Conservation (phyloP, 2,888 invertebrate genomes). For the Teleiodes luculella region DNA sequence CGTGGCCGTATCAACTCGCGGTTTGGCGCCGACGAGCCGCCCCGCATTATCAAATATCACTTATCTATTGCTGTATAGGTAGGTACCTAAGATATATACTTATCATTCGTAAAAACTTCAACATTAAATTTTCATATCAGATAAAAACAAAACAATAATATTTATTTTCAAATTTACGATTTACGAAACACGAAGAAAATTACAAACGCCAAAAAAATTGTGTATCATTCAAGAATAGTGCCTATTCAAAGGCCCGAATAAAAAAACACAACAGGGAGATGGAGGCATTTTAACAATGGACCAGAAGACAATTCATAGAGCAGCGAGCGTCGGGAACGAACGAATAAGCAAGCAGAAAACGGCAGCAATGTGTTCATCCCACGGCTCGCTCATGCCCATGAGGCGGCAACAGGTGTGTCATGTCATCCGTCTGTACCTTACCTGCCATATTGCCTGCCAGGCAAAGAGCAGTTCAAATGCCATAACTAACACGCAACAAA, state of each 20-base stretch:
- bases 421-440: too few relatives aligned
- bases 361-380: too few relatives aligned
- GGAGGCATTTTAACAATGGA: conserved; percentile 8
- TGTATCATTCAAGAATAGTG: neutral
- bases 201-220: neutral
- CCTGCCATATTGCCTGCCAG: neutral
- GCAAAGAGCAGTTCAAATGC: too few relatives aligned
- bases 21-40: conserved; percentile 2
- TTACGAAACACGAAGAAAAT: neutral
- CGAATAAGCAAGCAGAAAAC: too few relatives aligned
- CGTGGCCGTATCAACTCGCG: neutral
- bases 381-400: too few relatives aligned
- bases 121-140: neutral
- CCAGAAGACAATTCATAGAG: conserved; percentile 10
- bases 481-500: too few relatives aligned
- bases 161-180: neutral
- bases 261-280: conserved; percentile 9
- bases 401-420: conserved; percentile 11
- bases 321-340: conserved; percentile 13
- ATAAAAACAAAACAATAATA: neutral
- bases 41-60: neutral
- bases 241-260: neutral
- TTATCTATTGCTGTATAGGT: conserved; percentile 1
- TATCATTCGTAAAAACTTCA: neutral
- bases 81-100: neutral